Evolutionary conservation across 2,797 vertebrate genomes (phyloP), one percentile per base, ranked within the genome.

Genomic region (Pteronotus mesoamericanus): DNA sequence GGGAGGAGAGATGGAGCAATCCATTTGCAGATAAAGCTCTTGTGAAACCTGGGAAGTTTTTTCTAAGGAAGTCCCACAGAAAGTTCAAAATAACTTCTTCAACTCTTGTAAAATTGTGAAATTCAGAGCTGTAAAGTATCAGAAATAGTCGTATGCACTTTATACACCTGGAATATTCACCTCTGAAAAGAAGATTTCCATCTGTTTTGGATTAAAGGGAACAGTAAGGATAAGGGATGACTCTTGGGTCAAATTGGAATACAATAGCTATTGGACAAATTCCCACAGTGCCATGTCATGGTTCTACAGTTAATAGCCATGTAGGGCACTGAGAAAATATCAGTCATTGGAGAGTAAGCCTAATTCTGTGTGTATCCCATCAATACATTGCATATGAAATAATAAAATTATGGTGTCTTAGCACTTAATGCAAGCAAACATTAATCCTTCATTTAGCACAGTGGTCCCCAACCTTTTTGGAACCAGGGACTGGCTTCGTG

Each of bases 21-120:
- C 15, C 77, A 93, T 91, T 57, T 92, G 53, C 61, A 96, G 74
- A 89, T 48, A 55, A 85, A 89, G 53, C 32, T 71, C 84, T 87
- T 89, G 46, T 19, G 68, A 88, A 93, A 37, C 7, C 37, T 24
- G 46, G 26, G 29, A 72, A 16, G 22, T 39, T 44, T 96, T 95
- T 86, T 9, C 90, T 89, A 42, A 94, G 59, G 37, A 96, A 96
- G n/a, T 78, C 21, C 32, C 34, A 39, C 12, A 6, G 71, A 51
- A 87, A 61, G 37, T 39, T 92, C 26, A 39, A n/a, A 53, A 87
- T 68, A 85, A 61, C 3, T n/a, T 75, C 57, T 61, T 57, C 21
- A 53, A 53, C 26, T 22, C 7, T 55, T 46, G 32, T 39, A 59
- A 69, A 78, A 86, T 48, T n/a, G 32, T 39, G 59, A 64, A 64